phyloP scores from a whole-genome alignment of 2,797 vertebrate genomes.

The Benthosema pterotum region DNA sequence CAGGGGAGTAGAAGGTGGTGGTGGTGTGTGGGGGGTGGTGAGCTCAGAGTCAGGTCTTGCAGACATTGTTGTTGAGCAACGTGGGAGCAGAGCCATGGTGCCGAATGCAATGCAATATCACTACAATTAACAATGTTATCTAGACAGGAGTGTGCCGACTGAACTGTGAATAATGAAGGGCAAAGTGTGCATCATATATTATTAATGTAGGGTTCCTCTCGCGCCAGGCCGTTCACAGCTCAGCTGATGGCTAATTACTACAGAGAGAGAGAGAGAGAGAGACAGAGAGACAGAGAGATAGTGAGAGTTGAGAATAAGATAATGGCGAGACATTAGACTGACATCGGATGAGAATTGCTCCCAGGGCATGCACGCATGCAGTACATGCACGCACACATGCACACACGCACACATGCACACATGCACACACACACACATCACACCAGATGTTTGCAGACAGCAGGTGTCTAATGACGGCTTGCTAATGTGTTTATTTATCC shows the following conservation, averaged over 20 bases:
- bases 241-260: slow-evolving; percentile 68
- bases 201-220: slow-evolving; percentile 63
- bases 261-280: slow-evolving; percentile 6
- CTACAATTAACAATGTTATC: not conserved
- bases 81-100: too few relatives aligned
- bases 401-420: not conserved
- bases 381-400: not conserved
- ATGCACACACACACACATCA: slow-evolving; percentile 3
- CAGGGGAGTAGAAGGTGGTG: too few relatives aligned
- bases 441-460: not conserved
- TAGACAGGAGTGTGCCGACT: not conserved
- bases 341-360: not conserved
- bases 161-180: too few relatives aligned
- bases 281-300: slow-evolving; percentile 25
- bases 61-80: too few relatives aligned
- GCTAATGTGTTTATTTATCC: too few relatives aligned
- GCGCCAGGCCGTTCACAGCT: slow-evolving; percentile 62
- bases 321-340: not conserved
- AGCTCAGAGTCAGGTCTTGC: too few relatives aligned
- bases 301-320: not conserved
- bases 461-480: too few relatives aligned
- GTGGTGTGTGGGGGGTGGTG: too few relatives aligned
- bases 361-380: not conserved
- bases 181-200: too few relatives aligned
- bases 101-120: too few relatives aligned